phyloP scores from a whole-genome alignment of 2,113 vertebrate genomes.

The Semnornis frantzii region DNA sequence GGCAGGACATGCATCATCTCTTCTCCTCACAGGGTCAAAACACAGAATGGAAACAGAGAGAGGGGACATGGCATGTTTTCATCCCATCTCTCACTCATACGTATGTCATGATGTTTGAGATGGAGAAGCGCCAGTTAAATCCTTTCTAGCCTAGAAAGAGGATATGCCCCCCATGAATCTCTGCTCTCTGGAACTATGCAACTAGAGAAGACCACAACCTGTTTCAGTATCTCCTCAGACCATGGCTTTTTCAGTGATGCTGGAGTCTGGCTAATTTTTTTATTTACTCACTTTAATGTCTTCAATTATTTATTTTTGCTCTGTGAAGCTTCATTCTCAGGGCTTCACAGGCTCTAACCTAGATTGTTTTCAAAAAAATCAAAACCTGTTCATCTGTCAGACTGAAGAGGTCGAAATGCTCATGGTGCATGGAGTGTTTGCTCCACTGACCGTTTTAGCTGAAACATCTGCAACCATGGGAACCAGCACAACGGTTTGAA shows the following conservation, averaged over 20 bases:
- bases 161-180: background rate
- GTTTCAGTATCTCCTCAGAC: background rate
- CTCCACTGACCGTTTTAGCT: constrained; percentile 43
- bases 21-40: background rate
- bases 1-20: background rate
- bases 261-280: background rate
- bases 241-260: background rate
- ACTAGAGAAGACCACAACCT: background rate
- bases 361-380: background rate
- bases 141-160: background rate
- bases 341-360: background rate
- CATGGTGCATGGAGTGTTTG: background rate
- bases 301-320: constrained; percentile 12
- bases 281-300: background rate
- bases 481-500: background rate
- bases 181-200: background rate
- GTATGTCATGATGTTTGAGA: background rate
- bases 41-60: background rate
- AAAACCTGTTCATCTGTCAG: background rate
- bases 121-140: background rate
- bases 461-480: constrained; percentile 32
- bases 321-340: background rate
- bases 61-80: background rate
- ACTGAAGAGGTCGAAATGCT: constrained; percentile 14
- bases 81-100: background rate